phyloP scores from a whole-genome alignment of 1,140 invertebrate species.

The Whitmania pigra region DNA sequence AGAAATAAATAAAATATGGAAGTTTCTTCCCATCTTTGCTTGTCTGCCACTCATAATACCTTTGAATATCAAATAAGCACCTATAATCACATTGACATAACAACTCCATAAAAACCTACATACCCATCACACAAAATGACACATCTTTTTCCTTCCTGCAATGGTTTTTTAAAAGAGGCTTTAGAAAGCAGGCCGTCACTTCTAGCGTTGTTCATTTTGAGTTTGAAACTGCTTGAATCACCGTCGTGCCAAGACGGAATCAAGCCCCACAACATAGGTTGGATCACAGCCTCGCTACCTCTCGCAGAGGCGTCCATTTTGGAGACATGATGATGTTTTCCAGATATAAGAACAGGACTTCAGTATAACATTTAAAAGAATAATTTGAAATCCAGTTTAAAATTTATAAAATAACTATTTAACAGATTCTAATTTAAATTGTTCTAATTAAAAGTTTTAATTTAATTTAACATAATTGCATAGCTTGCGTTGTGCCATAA shows the following conservation, averaged over 20 bases:
- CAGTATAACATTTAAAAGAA: slow-evolving; percentile 25
- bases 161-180: slow-evolving; percentile 53
- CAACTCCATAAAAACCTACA: slow-evolving; percentile 15
- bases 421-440: no score
- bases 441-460: no score
- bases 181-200: slow-evolving; percentile 57
- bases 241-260: slow-evolving; percentile 68
- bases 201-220: slow-evolving; percentile 68
- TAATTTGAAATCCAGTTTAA: no score
- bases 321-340: slow-evolving; percentile 25
- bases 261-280: slow-evolving; percentile 57
- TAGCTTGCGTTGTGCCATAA: no score
- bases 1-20: slow-evolving; percentile 62
- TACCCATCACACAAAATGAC: slow-evolving; percentile 62
- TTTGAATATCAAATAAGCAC: slow-evolving; percentile 26
- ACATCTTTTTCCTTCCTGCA: slow-evolving; percentile 59
- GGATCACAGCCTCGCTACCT: slow-evolving; percentile 30
- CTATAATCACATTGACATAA: not conserved
- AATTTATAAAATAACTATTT: no score
- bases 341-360: slow-evolving; percentile 40
- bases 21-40: slow-evolving; percentile 49
- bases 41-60: slow-evolving; percentile 74
- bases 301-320: slow-evolving; percentile 28
- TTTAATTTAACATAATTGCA: no score
- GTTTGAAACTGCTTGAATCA: slow-evolving; percentile 52